Conservation (phyloP, 2,888 invertebrate species). For the Exephanes ischioxanthus region DNA sequence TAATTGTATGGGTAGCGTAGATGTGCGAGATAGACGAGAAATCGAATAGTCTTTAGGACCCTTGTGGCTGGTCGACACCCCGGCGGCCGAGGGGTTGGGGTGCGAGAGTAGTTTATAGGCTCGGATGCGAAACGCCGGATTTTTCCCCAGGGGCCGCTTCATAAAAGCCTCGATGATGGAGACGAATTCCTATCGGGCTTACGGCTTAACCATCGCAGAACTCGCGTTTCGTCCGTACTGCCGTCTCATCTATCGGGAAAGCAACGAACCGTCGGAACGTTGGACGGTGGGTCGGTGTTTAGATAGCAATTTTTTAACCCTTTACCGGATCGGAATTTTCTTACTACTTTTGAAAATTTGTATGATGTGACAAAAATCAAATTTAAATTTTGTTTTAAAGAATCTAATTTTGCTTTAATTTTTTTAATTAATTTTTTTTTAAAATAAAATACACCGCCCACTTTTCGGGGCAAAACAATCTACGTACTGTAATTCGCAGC, state of each 20-base stretch:
- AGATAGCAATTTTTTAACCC: too few relatives aligned
- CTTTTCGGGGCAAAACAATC: not conserved
- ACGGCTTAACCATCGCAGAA: slow-evolving; percentile 28
- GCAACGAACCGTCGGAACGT: too few relatives aligned
- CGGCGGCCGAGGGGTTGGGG: slow-evolving; percentile 50
- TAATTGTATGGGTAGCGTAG: slow-evolving; percentile 54
- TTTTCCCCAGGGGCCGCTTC: slow-evolving; percentile 68
- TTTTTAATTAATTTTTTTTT: too few relatives aligned
- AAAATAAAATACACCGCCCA: too few relatives aligned
- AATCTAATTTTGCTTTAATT: too few relatives aligned
- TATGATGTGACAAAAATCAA: too few relatives aligned
- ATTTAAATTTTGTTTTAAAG: too few relatives aligned
- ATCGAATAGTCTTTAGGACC: slow-evolving; percentile 66
- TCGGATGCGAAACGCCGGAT: slow-evolving; percentile 59
- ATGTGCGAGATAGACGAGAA: slow-evolving; percentile 58
- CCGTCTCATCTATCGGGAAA: not conserved
- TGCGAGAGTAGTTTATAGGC: slow-evolving; percentile 76
- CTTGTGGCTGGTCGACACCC: slow-evolving; percentile 58
- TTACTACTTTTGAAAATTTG: too few relatives aligned
- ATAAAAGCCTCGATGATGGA: slow-evolving; percentile 71
- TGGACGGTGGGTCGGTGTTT: too few relatives aligned
- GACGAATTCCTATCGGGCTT: slow-evolving; percentile 39
- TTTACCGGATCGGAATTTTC: too few relatives aligned
- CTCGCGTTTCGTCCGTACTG: not conserved
- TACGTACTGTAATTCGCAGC: not conserved